Evolutionary conservation across 2,888 invertebrate genomes (phyloP), one percentile per base, ranked within the genome.

Genomic region (Ichneumon xanthorius): DNA sequence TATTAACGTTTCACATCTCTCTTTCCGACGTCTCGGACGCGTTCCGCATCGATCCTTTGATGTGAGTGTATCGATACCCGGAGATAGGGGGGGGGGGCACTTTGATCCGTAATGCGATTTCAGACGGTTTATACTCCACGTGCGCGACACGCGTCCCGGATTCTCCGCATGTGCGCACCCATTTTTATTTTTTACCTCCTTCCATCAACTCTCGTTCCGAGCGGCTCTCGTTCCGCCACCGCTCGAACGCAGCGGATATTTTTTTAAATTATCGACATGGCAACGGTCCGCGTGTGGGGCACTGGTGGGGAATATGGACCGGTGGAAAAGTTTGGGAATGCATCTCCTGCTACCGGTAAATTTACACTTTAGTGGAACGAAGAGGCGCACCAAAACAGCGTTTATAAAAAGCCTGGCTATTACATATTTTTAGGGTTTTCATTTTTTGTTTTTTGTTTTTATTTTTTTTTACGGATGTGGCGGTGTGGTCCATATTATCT

Each of bases 101-200:
- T 72, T 80, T 82, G 82, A 85, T 82, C 82, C 55, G 76, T 85
- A 85, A 85, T 85, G 80, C 85, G 85, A 85, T 85, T 85, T 85
- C 76, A 85, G 82, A 80, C 68, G 80, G 82, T 85, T 85, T 80
- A 82, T 85, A 85, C 75, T 80, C 82, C 85, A 85, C 82, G 85
- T 82, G 77, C 72, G 19, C 33, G 80, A 67, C 85, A 85, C 85
- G 85, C 68, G 85, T 22, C 77, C 33, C 55, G 80, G 77, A 85
- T 80, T 82, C 82, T 85, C 77, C 45, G 82, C 82, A 72, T 82
- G 82, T 80, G 85, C 72, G 82, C 79, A 67, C 82, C 14, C 33
- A 33, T 61, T 65, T 63, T 37, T 58, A 75, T 55, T 76, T 72
- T 72, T 14, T 67, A 4, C n/a, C 22, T 68, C 48, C 14, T n/a